phyloP scores from a whole-genome alignment of 2,888 invertebrate species.

The Neoitamus cyanurus region DNA sequence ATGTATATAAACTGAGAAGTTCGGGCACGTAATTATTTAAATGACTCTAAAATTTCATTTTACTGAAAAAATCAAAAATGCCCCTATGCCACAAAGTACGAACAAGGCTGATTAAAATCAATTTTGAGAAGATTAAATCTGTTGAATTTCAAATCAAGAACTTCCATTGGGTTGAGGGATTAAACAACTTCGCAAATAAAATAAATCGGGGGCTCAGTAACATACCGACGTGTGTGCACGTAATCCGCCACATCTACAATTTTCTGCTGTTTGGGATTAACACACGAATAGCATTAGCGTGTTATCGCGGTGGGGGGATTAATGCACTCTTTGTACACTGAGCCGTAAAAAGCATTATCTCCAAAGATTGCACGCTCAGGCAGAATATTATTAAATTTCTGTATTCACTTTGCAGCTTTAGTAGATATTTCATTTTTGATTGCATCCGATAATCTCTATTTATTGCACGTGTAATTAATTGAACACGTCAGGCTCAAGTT shows the following conservation, averaged over 20 bases:
- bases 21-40: too few species aligned
- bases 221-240: not conserved
- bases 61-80: not conserved
- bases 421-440: constrained; percentile 9
- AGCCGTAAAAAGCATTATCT: constrained; percentile 3
- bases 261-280: constrained; percentile 17
- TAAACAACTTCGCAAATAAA: not conserved
- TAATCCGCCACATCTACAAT: constrained; percentile 18
- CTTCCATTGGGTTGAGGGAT: not conserved
- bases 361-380: not conserved
- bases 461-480: not conserved
- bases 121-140: not conserved
- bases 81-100: not conserved
- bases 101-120: not conserved
- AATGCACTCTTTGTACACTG: constrained; percentile 4
- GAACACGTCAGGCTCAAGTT: not conserved
- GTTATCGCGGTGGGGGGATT: constrained; percentile 4
- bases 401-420: not conserved
- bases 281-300: not conserved
- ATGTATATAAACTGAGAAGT: too few species aligned
- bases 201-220: not conserved
- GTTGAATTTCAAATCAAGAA: not conserved
- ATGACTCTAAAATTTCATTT: not conserved
- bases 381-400: not conserved
- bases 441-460: not conserved